Percentiles rank a stretch among this genome's conserved stretches.
Evolutionary conservation across 2,113 vertebrate species (phyloP).

Genomic region (Microcebus lehilahytsara): DNA sequence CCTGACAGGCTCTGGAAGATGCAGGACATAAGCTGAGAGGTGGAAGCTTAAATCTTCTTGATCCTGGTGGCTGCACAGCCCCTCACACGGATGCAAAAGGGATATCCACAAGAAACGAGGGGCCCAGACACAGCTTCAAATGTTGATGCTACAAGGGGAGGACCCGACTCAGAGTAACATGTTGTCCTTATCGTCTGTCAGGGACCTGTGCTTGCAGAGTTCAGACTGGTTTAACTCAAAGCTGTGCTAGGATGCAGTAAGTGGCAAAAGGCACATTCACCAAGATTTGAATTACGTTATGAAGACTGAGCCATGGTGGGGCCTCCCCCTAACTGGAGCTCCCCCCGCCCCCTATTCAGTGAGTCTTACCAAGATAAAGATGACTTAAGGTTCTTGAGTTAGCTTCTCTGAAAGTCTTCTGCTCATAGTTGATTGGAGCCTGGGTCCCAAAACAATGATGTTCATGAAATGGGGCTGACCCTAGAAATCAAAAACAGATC

Average conservation of each 20-base stretch:
- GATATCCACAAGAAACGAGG: background rate
- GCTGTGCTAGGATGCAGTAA: background rate
- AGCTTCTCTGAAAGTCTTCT: background rate
- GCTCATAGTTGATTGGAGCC: background rate
- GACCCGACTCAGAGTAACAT: background rate
- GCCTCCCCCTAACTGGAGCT: too few relatives aligned
- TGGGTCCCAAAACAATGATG: background rate
- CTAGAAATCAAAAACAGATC: background rate
- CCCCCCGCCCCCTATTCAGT: too few relatives aligned
- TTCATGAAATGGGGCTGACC: background rate
- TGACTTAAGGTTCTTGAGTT: background rate
- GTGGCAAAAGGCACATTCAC: background rate
- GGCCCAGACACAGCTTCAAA: background rate
- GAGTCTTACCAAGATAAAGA: background rate
- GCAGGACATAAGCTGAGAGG: background rate
- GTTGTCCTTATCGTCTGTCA: background rate
- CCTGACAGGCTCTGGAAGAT: background rate
- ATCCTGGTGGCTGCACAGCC: background rate
- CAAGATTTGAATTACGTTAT: background rate
- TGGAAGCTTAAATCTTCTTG: background rate
- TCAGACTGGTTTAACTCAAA: constrained; percentile 32
- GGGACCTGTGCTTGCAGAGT: background rate
- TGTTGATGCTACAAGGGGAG: background rate
- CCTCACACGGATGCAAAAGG: background rate
- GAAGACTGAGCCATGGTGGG: background rate